Conservation (phyloP, 2,113 vertebrate species). For the Gorsachius goisagi region DNA sequence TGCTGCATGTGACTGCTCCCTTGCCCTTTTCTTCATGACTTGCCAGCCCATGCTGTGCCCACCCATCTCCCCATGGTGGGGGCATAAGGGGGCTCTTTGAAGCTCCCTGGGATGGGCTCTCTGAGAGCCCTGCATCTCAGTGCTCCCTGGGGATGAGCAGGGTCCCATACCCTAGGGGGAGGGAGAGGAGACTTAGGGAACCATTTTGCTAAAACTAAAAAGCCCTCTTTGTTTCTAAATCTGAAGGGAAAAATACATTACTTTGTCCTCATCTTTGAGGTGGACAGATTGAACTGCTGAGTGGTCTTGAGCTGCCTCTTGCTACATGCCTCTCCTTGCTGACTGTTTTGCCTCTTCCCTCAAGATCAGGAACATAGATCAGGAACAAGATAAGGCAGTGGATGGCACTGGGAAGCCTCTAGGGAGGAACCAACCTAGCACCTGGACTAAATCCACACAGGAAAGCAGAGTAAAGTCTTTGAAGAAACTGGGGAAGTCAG, state of each 20-base stretch:
- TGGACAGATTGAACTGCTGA: not conserved
- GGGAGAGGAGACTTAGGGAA: not conserved
- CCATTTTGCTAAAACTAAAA: not conserved
- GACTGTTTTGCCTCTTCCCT: not conserved
- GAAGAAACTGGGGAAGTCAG: not conserved
- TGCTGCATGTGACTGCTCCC: no score
- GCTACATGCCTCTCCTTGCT: not conserved
- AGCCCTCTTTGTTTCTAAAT: not conserved
- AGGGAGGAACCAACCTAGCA: not conserved
- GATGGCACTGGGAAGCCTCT: not conserved
- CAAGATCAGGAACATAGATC: not conserved
- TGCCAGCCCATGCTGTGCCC: not conserved
- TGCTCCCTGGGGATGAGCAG: not conserved
- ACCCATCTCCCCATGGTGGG: not conserved
- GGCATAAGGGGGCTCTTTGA: not conserved
- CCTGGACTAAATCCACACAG: not conserved
- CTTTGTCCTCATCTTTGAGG: not conserved
- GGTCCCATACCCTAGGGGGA: no score
- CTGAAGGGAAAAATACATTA: not conserved
- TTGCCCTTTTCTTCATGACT: not conserved
- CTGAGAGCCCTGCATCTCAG: not conserved
- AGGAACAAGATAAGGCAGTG: not conserved
- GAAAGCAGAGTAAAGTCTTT: not conserved
- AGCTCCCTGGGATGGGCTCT: not conserved
- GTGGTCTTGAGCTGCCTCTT: not conserved